Conservation (phyloP, 2,113 vertebrate species). For the Speoplatyrhinus poulsoni region DNA sequence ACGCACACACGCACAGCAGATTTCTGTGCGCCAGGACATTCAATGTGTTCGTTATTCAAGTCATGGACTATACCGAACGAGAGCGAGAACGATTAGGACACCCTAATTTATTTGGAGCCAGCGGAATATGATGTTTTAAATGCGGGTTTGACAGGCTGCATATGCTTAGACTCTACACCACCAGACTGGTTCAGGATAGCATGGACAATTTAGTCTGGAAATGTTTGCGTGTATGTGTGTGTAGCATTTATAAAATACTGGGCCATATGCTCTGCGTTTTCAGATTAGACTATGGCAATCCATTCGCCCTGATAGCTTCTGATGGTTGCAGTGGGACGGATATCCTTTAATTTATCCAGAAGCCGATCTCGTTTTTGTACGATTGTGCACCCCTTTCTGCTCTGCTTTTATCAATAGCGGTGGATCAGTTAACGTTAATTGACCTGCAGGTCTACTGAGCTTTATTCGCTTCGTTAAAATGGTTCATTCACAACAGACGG, state of each 20-base stretch:
- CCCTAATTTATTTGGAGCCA: constrained; percentile 41
- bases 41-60: constrained; percentile 64
- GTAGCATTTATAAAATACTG: constrained; percentile 26
- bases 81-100: constrained; percentile 52
- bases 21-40: constrained; percentile 35
- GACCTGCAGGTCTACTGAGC: neutral
- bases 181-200: neutral
- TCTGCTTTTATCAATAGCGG: constrained; percentile 41
- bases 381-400: constrained; percentile 26
- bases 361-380: constrained; percentile 29
- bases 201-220: neutral
- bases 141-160: too few species aligned
- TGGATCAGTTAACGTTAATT: constrained; percentile 32
- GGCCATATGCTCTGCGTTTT: constrained; percentile 42
- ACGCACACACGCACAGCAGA: neutral
- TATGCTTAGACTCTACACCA: too few species aligned
- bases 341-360: constrained; percentile 55
- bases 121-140: constrained; percentile 30
- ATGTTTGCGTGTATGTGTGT: neutral
- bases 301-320: constrained; percentile 54
- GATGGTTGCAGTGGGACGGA: constrained; percentile 63
- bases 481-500: neutral
- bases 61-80: constrained; percentile 60
- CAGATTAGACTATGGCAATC: constrained; percentile 48
- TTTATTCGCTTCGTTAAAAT: neutral